phyloP scores from a whole-genome alignment of 2,113 vertebrate species.

The Petaurus breviceps region DNA sequence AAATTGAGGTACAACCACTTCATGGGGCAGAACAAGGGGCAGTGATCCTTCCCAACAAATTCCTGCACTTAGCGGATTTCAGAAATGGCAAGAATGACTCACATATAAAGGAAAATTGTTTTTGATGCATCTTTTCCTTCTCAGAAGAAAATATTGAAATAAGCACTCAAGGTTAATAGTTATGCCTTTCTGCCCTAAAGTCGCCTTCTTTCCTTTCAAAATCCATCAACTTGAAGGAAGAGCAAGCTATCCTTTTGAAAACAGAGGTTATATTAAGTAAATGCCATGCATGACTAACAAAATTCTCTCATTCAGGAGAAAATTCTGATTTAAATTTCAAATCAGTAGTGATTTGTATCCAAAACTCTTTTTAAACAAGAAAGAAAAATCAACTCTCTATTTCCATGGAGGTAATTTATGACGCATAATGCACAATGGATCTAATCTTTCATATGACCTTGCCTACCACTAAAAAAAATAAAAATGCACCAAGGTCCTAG shows the following conservation, averaged over 20 bases:
- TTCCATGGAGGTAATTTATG: background rate
- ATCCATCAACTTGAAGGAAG: background rate
- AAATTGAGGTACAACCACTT: background rate
- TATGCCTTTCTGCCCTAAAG: background rate
- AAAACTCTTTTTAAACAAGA: background rate
- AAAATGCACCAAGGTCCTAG: background rate
- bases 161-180: background rate
- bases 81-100: background rate
- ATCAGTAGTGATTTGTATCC: constrained; percentile 2
- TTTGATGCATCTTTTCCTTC: background rate
- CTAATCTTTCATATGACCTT: background rate
- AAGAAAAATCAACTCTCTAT: background rate
- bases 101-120: background rate
- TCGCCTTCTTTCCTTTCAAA: background rate
- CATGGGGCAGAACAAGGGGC: background rate
- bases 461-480: background rate
- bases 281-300: background rate
- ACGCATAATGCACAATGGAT: background rate
- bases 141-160: constrained; percentile 1
- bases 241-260: background rate
- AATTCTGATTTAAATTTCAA: constrained; percentile 4
- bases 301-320: constrained; percentile 2
- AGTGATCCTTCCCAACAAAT: background rate
- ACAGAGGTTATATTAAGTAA: background rate
- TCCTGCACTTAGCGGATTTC: background rate